Evolutionary conservation across 2,797 vertebrate genomes (phyloP).

Genomic region (Coreius guichenoti): DNA sequence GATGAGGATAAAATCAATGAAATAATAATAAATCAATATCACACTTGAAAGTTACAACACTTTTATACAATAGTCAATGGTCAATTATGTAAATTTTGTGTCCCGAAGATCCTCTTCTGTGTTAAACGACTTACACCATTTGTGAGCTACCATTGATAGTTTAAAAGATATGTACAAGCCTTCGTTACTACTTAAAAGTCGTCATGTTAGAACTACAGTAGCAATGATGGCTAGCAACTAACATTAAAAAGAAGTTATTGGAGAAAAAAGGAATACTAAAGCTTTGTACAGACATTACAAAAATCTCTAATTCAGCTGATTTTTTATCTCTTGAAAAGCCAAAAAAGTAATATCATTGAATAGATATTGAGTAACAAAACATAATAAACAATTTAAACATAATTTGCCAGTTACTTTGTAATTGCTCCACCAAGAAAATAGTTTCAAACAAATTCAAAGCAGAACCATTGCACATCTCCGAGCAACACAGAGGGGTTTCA

Average conservation of each 20-base stretch:
- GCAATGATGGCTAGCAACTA: background rate
- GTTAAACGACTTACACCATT: background rate
- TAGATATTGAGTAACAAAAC: background rate
- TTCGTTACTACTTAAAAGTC: background rate
- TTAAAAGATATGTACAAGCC: background rate
- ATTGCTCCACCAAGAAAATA: background rate
- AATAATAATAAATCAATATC: background rate
- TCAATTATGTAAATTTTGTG: background rate
- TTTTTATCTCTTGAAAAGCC: background rate
- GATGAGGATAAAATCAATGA: background rate
- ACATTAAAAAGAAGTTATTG: background rate
- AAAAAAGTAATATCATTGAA: background rate
- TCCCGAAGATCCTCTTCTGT: background rate
- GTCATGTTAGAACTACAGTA: background rate
- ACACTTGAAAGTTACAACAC: background rate
- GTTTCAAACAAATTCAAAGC: background rate
- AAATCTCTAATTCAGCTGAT: background rate
- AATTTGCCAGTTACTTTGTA: background rate
- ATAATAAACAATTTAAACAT: background rate
- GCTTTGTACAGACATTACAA: background rate
- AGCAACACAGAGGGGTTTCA: background rate
- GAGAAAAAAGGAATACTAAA: background rate
- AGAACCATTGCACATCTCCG: background rate
- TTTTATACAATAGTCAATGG: background rate
- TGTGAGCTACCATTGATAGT: background rate